Evolutionary conservation across 2,797 vertebrate genomes (phyloP), one percentile per base, ranked within the genome.

Genomic region (Bucorvus abyssinicus): DNA sequence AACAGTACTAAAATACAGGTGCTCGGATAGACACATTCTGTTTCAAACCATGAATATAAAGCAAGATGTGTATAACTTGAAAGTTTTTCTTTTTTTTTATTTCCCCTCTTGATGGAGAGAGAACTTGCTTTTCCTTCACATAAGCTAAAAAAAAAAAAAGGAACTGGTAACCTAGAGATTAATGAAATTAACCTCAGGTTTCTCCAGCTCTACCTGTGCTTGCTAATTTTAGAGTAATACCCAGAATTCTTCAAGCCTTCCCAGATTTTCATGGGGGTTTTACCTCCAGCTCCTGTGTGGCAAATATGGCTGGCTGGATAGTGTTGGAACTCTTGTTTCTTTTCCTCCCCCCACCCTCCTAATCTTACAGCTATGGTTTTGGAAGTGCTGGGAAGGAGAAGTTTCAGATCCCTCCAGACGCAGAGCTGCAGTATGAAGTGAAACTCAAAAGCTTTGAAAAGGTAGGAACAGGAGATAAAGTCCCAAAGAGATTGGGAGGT

Each of bases 381-480:
- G 99, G 99, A 91, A 98, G 84, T 57, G 63, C 92, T 57, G 99
- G 99, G 65, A 98, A 98, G 47, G 96, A 97, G 67, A 98, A 98
- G 84, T 99, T 99, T 91, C 98, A 98, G 57, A 98, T 99, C 94
- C 99, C 99, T 68, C 98, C 98, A 26, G 97, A 98, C 40, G 99
- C 99, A 14, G 98, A 98, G 9, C 97, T 99, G 30, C 97, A 98
- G 23, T 99, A 99, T 78, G 99, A 98, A 96, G 97, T 99, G 80
- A 99, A 98, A 76, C 98, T 99, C 63, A 98, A 97, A 75, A 98
- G 97, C 70, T 99, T 99, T 97, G 99, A 99, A 96, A 99, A 99
- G 99, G 99, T 99, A 95, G 88, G 97, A 78, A 63, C 1, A 15
- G 70, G 49, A 69, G 24, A 19, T 36, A 6, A 88, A 85, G 14